A percentile compares a stretch with the other conserved stretches of the same genome.
These are phyloP conservation scores for Enhydra lutris DNA, from an alignment of 2,113 vertebrate genomes.

Conservation along the genomic window DNA sequence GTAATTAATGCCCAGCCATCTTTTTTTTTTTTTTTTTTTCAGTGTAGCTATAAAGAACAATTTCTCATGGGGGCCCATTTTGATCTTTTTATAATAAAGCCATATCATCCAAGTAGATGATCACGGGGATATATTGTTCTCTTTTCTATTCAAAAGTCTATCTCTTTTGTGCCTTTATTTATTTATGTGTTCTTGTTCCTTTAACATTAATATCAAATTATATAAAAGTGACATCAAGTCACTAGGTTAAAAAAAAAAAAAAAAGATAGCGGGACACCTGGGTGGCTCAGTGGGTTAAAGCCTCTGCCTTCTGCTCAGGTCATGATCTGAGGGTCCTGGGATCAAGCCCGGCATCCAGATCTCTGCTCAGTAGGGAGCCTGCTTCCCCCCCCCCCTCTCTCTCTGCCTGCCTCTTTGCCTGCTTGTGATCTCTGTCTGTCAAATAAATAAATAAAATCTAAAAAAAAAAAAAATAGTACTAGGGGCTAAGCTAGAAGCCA, in stretches of 20 bases:
- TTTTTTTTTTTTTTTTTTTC: not conserved
- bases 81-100: slow-evolving; percentile 16
- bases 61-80: not conserved
- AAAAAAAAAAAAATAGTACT: not conserved
- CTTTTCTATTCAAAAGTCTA: not conserved
- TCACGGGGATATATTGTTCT: not conserved
- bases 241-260: not conserved
- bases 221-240: not conserved
- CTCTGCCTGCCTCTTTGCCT: too few species aligned
- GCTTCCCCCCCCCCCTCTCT: too few species aligned
- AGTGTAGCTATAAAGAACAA: not conserved
- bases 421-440: too few species aligned
- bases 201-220: slow-evolving; percentile 18
- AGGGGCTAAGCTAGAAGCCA: not conserved
- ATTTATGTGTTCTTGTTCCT: not conserved
- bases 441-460: too few species aligned
- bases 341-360: fast-evolving
- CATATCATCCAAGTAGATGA: not conserved
- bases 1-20: not conserved
- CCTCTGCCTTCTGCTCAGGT: too few species aligned
- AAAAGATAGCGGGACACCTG: too few species aligned
- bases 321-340: too few species aligned
- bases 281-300: too few species aligned
- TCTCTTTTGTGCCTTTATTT: not conserved
- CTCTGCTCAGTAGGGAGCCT: too few species aligned